A percentile compares a stretch with the other conserved stretches of the same genome.
Evolutionary conservation across 1,140 invertebrate genomes (phyloP).

Genomic region (Drosophila nebulosa): DNA sequence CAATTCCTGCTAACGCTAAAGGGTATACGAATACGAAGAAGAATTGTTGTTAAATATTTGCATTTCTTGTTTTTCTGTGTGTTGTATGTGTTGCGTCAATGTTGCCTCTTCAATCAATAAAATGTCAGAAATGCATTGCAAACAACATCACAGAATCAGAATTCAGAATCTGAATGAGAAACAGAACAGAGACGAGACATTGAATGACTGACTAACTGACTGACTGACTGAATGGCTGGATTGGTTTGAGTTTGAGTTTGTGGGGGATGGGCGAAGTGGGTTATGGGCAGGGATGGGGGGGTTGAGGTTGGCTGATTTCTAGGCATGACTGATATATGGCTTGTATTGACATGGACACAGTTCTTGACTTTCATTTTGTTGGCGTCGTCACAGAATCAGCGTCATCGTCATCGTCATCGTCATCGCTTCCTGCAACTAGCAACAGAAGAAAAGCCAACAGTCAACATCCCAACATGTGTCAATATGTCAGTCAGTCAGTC

Average conservation of each 20-base stretch:
- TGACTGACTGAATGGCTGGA: constrained; percentile 11
- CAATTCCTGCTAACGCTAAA: not conserved
- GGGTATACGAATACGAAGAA: constrained; percentile 1
- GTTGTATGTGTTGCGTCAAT: constrained; percentile 53
- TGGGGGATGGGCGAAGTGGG: not conserved
- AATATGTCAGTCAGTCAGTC: constrained; percentile 51
- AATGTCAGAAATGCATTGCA: constrained; percentile 75
- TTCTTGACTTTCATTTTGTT: constrained; percentile 62
- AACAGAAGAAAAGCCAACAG: constrained; percentile 8
- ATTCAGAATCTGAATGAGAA: constrained; percentile 34
- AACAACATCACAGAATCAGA: constrained; percentile 50
- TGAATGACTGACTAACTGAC: constrained; percentile 54
- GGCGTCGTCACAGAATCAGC: constrained; percentile 56
- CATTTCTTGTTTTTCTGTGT: constrained; percentile 39
- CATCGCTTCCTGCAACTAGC: constrained; percentile 11
- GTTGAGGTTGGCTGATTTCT: constrained; percentile 44
- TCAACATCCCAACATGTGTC: constrained; percentile 35
- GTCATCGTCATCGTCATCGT: constrained; percentile 2
- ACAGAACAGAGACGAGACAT: constrained; percentile 53
- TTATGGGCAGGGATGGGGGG: constrained; percentile 49
- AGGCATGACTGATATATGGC: constrained; percentile 74
- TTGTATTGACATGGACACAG: constrained; percentile 76
- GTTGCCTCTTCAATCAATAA: constrained; percentile 76
- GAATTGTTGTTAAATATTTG: constrained; percentile 70
- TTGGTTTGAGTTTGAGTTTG: constrained; percentile 12